These are phyloP conservation scores for Lepilemur septentrionalis DNA, from an alignment of 2,797 vertebrate genomes.

Conservation along the genomic window DNA sequence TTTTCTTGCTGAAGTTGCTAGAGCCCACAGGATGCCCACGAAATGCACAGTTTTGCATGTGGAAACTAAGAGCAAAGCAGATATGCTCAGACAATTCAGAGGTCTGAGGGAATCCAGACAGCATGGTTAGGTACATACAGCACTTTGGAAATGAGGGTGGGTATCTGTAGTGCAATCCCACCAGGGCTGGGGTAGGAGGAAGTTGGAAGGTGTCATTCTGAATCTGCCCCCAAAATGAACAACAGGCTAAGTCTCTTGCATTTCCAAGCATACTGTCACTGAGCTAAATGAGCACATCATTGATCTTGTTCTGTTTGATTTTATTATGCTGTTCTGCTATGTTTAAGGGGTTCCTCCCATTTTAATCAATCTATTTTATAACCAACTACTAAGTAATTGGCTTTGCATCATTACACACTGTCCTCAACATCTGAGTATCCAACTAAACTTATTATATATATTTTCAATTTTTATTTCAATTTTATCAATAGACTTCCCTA, in stretches of 20 bases:
- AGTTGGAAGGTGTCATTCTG: background rate
- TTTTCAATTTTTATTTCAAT: slow-evolving; percentile 16
- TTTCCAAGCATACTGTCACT: background rate
- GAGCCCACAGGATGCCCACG: background rate
- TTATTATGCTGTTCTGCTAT: background rate
- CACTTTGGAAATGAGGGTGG: background rate
- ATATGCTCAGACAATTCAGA: background rate
- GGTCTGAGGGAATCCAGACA: background rate
- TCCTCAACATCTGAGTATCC: background rate
- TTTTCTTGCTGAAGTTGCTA: background rate
- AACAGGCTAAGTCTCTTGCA: background rate
- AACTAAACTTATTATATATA: background rate
- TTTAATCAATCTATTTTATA: background rate
- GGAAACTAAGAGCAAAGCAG: background rate
- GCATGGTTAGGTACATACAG: background rate
- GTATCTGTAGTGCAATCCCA: background rate
- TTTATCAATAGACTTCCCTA: background rate
- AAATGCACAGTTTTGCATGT: background rate
- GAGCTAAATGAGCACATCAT: background rate
- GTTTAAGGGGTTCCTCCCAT: background rate
- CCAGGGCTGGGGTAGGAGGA: too few species aligned
- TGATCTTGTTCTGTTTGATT: background rate
- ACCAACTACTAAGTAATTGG: background rate
- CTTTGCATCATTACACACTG: background rate
- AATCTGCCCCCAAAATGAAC: background rate